phyloP scores from a whole-genome alignment of 2,113 vertebrate genomes.

The Orthonyx spaldingii region DNA sequence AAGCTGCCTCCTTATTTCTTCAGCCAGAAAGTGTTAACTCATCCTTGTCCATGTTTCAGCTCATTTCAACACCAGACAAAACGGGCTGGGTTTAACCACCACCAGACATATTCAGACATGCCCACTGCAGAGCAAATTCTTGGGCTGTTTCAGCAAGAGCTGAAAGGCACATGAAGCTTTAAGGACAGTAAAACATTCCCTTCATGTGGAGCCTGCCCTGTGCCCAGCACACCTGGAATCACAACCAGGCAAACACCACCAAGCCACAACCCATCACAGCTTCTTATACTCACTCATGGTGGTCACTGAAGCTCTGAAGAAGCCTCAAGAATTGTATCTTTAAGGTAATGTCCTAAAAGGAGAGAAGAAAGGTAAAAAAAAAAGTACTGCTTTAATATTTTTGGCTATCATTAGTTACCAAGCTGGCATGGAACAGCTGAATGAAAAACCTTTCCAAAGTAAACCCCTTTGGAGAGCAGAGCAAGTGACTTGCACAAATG shows the following conservation, averaged over 20 bases:
- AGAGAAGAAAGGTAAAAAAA: background rate
- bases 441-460: background rate
- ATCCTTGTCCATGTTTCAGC: background rate
- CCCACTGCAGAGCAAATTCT: background rate
- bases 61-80: background rate
- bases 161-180: background rate
- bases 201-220: accelerated
- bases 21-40: background rate
- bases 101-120: background rate
- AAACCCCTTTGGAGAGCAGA: background rate
- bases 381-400: background rate
- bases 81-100: background rate
- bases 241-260: background rate
- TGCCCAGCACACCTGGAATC: background rate
- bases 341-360: constrained; percentile 92
- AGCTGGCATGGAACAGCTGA: background rate
- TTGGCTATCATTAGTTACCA: background rate
- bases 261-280: background rate
- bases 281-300: constrained; percentile 90
- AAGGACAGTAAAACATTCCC: background rate
- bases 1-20: background rate
- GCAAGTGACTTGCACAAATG: background rate
- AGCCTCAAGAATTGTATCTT: constrained; percentile 98
- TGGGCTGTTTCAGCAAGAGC: background rate
- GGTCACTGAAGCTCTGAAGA: constrained; percentile 98